phyloP scores from a whole-genome alignment of 2,113 vertebrate genomes.

The Podilymbus podiceps region DNA sequence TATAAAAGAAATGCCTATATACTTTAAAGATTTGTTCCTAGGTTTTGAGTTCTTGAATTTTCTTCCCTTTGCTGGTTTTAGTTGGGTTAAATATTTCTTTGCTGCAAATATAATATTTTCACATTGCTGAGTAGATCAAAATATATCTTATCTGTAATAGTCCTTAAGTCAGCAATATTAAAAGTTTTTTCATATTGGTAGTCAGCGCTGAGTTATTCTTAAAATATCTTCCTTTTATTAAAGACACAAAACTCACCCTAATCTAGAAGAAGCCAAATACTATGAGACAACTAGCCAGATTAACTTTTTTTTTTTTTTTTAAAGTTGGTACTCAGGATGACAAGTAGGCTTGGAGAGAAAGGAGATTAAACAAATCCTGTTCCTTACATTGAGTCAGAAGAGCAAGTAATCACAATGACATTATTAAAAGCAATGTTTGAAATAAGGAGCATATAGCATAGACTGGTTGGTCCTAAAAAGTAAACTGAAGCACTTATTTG shows the following conservation, averaged over 20 bases:
- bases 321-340: constrained; percentile 26
- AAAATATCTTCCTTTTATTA: not conserved
- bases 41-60: not conserved
- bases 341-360: constrained; percentile 55
- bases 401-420: not conserved
- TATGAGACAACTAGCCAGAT: constrained; percentile 40
- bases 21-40: not conserved
- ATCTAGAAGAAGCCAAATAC: not conserved
- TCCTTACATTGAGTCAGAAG: constrained; percentile 37
- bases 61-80: not conserved
- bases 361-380: constrained; percentile 68
- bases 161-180: not conserved
- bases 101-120: not conserved
- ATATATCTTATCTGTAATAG: not conserved
- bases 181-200: not conserved
- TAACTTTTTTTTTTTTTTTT: constrained; percentile 37
- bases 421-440: constrained; percentile 4
- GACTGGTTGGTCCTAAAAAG: not conserved
- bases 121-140: not conserved
- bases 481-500: not conserved
- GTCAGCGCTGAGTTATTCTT: not conserved
- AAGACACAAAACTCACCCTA: not conserved
- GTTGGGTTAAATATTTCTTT: not conserved
- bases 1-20: not conserved
- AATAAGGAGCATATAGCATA: not conserved